Conservation (phyloP, 2,113 vertebrate genomes). For the Anthoscopus minutus region DNA sequence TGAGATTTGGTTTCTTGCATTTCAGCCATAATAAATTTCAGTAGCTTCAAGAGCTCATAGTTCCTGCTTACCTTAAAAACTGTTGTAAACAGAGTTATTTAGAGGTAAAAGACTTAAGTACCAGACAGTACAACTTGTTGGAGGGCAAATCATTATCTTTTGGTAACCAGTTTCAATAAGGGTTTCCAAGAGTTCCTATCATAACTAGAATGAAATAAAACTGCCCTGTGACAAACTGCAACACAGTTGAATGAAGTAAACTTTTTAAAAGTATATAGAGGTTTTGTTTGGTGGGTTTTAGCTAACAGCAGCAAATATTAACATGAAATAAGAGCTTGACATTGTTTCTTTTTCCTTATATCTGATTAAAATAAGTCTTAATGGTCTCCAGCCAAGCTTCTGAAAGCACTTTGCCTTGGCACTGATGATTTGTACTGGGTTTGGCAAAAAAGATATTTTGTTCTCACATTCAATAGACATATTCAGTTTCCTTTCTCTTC, state of each 20-base stretch:
- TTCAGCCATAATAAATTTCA: not conserved
- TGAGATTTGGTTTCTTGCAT: not conserved
- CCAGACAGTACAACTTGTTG: not conserved
- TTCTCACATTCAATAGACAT: not conserved
- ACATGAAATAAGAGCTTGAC: not conserved
- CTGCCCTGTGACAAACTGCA: not conserved
- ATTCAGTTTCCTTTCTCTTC: not conserved
- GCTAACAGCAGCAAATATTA: not conserved
- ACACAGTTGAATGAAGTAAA: not conserved
- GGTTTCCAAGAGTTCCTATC: not conserved
- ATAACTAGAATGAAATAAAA: not conserved
- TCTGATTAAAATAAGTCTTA: not conserved
- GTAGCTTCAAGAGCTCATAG: not conserved
- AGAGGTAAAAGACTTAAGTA: not conserved
- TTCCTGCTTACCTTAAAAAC: not conserved
- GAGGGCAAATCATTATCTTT: not conserved
- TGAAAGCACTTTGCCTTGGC: not conserved
- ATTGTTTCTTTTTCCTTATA: not conserved
- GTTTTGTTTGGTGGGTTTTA: not conserved
- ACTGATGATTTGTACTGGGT: not conserved
- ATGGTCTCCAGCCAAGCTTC: not conserved
- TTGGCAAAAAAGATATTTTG: not conserved
- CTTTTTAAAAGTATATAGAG: not conserved
- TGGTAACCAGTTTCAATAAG: not conserved
- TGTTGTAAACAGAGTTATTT: not conserved